Evolutionary conservation across 2,113 vertebrate genomes (phyloP).

Genomic region (Quiscalus mexicanus): DNA sequence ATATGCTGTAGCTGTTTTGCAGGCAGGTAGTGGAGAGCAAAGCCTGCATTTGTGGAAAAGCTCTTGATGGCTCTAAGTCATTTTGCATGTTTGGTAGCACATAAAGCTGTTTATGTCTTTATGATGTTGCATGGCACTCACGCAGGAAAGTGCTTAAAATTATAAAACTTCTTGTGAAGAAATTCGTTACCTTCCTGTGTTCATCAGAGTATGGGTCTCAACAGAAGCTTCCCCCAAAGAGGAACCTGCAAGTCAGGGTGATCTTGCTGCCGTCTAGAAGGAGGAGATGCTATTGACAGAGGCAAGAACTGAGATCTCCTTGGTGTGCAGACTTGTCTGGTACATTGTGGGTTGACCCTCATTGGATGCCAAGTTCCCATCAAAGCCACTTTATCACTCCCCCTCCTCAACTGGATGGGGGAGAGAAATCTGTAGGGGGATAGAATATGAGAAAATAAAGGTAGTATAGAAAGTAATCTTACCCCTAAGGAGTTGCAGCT

Average conservation of each 20-base stretch:
- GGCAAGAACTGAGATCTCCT: background rate
- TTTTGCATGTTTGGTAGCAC: background rate
- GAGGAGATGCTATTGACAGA: background rate
- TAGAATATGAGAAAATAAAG: too few species aligned
- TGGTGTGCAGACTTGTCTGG: background rate
- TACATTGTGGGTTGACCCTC: background rate
- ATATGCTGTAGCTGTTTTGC: background rate
- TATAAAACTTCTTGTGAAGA: background rate
- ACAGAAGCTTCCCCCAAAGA: background rate
- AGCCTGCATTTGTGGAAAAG: background rate
- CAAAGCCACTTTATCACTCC: background rate
- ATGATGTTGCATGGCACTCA: background rate
- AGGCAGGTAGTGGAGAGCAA: background rate
- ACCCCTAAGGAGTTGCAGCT: too few species aligned
- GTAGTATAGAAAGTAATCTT: too few species aligned
- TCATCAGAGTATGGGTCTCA: background rate
- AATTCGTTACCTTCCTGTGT: background rate
- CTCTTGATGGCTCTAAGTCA: background rate
- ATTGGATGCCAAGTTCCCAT: background rate
- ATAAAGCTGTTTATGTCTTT: background rate
- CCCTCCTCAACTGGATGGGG: background rate
- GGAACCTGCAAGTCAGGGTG: background rate
- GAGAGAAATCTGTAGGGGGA: background rate
- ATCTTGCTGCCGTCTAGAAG: background rate
- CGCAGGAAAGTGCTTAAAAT: background rate